Evolutionary conservation across 2,888 invertebrate genomes (phyloP), one percentile per base, ranked within the genome.

Genomic region (Buathra laborator): DNA sequence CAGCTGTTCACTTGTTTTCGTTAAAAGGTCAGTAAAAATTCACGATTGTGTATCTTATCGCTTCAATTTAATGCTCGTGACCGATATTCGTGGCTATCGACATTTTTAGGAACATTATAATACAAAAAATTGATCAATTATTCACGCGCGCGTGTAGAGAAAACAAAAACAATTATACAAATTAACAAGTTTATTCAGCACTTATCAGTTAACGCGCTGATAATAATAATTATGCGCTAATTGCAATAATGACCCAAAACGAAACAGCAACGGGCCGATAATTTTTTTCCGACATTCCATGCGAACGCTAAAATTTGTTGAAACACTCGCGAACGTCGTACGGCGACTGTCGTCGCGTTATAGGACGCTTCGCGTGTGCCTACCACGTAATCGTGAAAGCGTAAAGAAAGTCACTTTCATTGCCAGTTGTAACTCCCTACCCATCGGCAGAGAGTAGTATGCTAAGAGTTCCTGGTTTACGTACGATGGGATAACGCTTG

Each of bases 381-480:
- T 19, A 29, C 70, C 64, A 78, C 87, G 86, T 85, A 86, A 87
- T 78, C 85, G 89, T 87, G 90, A 90, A 90, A 90, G 90, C 88
- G 77, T 86, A 75, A 90, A 87, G 90, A 90, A 90, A 90, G 90
- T 89, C 32, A 78, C 88, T 88, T 90, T 89, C 89, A 86, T 89
- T 88, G 82, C 86, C 82, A 85, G 70, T 77, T 24, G 44, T n/a
- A 53, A 19, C 70, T 76, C 59, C 48, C 44, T 67, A 51, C 77
- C 79, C 67, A 59, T 51, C 51, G 48, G 4, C 32, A 37, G 29
- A 24, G 14, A 51, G 48, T 48, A 10, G 62, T 19, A 24, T 10
- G 24, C 62, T n/a, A 67, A 6, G 53, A 44, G 43, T 67, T 62
- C 51, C 66, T n/a, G 19, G 19, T 66, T 51, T 74, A 43, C 10